Base-by-base conservation (phyloP, 2,797 vertebrate genomes). In the Aselliscus stoliczkanus region DNA sequence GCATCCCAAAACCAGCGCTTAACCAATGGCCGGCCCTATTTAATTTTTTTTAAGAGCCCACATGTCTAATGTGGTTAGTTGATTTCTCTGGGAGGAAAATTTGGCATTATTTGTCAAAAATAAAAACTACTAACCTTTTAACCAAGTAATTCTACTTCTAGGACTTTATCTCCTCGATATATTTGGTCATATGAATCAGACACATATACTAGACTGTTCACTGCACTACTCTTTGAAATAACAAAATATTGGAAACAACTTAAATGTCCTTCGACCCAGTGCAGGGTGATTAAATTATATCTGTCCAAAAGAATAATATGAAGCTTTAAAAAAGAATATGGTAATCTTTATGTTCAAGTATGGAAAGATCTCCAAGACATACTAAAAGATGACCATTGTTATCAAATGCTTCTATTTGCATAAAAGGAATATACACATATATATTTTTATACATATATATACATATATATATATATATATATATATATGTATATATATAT, bases 281-380 rank as follows among this genome's bases (percentile, higher is more conserved):
- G n/a, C 23, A 88, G 60, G 70, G 25, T 81, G 64, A 79, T 67
- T 69, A 92, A 81, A 67, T 52, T 31, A 39, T 21, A 75, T 17
- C 4, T 25, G 89, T 27, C 86, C 62, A 88, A 60, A 70, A 34
- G 67, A 89, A 75, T 56, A 89, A 86, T 34, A 37, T 11, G 4
- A 7, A 93, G 29, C 10, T 93, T 93, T 81, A 60, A 89, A 85
- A 96, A 96, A 83, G 29, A 34, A 62, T 25, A 58, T n/a, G 15
- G 29, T 44, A 62, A 86, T 87, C 25, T 62, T 1, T 44, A 44
- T 34, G n/a, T 42, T 88, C 67, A 88, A 42, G n/a, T 52, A 79
- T 60, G 44, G 44, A 77, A 86, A 91, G n/a, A 60, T 31, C 31
- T 77, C 60, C 5, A 94, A 80, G 47, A 86, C 47, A 77, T 5